Conservation (phyloP, 1,140 invertebrate species). For the Wiebesia pumilae region DNA sequence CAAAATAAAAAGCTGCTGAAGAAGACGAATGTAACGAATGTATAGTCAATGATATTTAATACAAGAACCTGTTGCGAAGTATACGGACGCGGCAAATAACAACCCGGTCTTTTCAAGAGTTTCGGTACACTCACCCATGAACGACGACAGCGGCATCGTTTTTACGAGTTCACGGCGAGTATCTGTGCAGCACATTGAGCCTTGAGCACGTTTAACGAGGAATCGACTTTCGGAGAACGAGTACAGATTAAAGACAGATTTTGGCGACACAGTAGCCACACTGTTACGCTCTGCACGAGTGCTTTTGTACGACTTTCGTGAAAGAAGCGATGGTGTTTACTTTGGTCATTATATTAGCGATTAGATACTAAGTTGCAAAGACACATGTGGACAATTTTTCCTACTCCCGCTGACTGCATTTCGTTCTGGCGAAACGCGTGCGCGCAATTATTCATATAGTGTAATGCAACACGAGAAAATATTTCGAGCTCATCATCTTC, state of each 20-base stretch:
- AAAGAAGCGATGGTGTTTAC: not conserved
- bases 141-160: not conserved
- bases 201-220: no score
- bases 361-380: conserved; percentile 3
- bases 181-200: no score
- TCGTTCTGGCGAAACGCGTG: not conserved
- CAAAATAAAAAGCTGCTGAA: no score
- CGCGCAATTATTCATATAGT: not conserved
- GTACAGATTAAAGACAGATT: not conserved
- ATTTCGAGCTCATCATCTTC: not conserved
- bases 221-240: not conserved
- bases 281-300: not conserved
- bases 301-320: not conserved
- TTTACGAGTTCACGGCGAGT: not conserved
- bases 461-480: not conserved
- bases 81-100: not conserved
- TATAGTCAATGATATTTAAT: not conserved
- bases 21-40: not conserved
- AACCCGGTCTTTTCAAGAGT: not conserved
- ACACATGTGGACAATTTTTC: not conserved
- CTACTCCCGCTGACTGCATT: conserved; percentile 3
- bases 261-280: not conserved
- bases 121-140: not conserved
- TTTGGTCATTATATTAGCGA: not conserved
- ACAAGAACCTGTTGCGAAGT: not conserved